Base-by-base conservation (phyloP, 2,888 invertebrate genomes). In the Volucella inflata region DNA sequence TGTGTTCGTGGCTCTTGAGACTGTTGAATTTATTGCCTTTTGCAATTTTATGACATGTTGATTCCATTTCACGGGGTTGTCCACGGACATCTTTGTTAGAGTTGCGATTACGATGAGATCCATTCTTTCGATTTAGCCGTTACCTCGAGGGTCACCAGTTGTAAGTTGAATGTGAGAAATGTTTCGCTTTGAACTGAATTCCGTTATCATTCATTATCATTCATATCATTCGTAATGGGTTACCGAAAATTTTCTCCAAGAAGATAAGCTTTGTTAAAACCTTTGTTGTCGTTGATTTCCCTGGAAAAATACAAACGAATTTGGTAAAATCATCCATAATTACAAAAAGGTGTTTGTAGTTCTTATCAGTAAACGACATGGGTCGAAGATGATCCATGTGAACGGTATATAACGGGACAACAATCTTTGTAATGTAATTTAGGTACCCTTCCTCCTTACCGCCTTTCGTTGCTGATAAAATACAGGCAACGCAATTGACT, bases 361-460 rank as follows among this genome's bases (percentile, higher is more conserved):
- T 85, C 46, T 90, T 90, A 2, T 87, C 87, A 0, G 90, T 90
- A 14, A 84, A 87, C 0, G 88, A 77, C 57, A 90, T 40, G 2
- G 90, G 90, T 8, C 90, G 90, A 4, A 91, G 36, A 60, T 91
- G 91, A 60, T 91, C 90, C 16, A 89, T 62, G 51, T 90, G 90
- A 9, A 87, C 88, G 0, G 89, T 90, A 9, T 89, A 83, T 11
- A 90, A 67, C 8, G 90, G 90, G 2, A 67, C 46, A 1, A 81
- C 88, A 8, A 79, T 89, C 40, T 50, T 50, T 50, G 48, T 16
- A 16, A n/a, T 50, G 16, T 16, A n/a, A 50, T 50, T 50, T 50
- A 4, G 16, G 48, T n/a, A 16, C 10, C 50, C 14, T 50, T 16
- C 50, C 16, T 50, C 16, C 17, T 50, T 50, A 8, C 17, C 50